Evolutionary conservation across 2,888 invertebrate genomes (phyloP), one percentile per base, ranked within the genome.

Genomic region (Synergus japonicus): DNA sequence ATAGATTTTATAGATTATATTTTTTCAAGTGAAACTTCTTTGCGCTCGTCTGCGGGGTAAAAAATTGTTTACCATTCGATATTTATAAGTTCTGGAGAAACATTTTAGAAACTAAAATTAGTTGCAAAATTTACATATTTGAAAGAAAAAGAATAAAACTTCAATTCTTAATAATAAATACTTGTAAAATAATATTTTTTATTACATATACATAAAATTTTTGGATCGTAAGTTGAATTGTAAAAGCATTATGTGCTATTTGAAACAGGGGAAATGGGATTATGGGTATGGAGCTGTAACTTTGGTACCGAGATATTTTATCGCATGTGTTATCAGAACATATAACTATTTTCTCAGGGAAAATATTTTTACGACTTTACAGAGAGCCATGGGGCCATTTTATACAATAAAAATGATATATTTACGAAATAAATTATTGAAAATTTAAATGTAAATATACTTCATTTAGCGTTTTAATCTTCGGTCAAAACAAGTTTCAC

Each of bases 251-350:
- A 29, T 29, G 29, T 29, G 29, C 29, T 29, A 3, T 29, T 29
- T 29, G 29, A 29, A 29, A 29, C 29, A 29, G 7, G n/a, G 49
- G 49, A 54, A n/a, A 54, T 60, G 22, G 60, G 60, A 60, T 63
- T 91, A 91, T 82, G 93, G 92, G 4, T 93, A 90, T 0, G 90
- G 85, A 15, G 87, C 85, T 44, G 82, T 86, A 0, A 82, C 82
- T 29, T 85, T 83, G 10, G 9, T 43, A 66, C 9, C 43, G 43
- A n/a, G 4, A 8, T 67, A 18, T 67, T 67, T 67, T 67, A 67
- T 67, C 66, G 66, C 18, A 43, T n/a, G 43, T 67, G 22, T 67
- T 44, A 67, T 67, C 66, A 44, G 44, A 67, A n/a, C 44, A 15
- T 12, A 44, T n/a, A 67, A 37, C 29, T 22, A 44, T 10, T 67